Evolutionary conservation across 2,797 vertebrate species (phyloP).

Genomic region (Chelmon rostratus): DNA sequence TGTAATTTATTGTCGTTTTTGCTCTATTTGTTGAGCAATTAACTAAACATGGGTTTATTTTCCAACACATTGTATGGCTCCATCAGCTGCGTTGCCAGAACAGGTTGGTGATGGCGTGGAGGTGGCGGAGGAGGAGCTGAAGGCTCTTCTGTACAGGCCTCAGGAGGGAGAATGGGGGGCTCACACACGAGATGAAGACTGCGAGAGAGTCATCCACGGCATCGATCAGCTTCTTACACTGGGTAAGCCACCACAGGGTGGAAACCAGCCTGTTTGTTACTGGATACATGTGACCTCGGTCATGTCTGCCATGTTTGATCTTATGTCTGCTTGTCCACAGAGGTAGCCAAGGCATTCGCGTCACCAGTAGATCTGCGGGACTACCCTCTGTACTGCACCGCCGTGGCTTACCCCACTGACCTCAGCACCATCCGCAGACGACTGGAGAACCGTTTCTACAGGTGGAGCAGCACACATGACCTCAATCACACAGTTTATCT

Average conservation of each 20-base stretch:
- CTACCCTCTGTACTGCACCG: slow-evolving; percentile 98
- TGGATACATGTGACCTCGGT: neutral
- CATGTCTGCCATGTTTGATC: neutral
- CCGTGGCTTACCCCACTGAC: slow-evolving; percentile 96
- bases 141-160: slow-evolving; percentile 92
- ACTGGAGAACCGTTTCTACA: slow-evolving; percentile 97
- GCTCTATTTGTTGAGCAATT: neutral
- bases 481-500: neutral
- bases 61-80: slow-evolving; percentile 17
- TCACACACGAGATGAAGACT: slow-evolving; percentile 94
- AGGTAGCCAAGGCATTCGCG: slow-evolving; percentile 94
- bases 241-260: slow-evolving; percentile 81
- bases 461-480: slow-evolving; percentile 78
- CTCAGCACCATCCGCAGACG: slow-evolving; percentile 94
- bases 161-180: slow-evolving; percentile 98
- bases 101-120: slow-evolving; percentile 95
- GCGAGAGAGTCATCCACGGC: slow-evolving; percentile 91
- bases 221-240: slow-evolving; percentile 94
- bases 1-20: neutral
- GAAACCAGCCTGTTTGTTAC: accelerated
- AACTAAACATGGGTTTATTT: slow-evolving; percentile 2
- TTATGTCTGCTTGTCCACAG: slow-evolving; percentile 75
- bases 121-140: slow-evolving; percentile 93
- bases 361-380: slow-evolving; percentile 94
- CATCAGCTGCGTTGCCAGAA: slow-evolving; percentile 91